Evolutionary conservation across 1,140 invertebrate genomes (phyloP).

Genomic region (Xylocopa sonorina): DNA sequence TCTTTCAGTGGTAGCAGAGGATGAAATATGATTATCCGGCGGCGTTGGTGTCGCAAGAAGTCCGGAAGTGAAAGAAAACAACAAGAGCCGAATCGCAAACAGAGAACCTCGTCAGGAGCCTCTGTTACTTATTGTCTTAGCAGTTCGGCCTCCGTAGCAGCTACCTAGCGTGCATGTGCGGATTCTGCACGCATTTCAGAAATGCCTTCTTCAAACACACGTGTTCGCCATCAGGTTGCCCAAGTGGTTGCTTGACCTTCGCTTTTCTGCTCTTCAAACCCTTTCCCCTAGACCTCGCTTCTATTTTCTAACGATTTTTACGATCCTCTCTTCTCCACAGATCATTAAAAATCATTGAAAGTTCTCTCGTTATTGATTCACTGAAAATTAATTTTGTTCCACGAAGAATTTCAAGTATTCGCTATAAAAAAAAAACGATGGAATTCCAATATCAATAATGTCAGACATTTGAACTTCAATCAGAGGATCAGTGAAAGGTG

Average conservation of each 20-base stretch:
- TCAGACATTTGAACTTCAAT: too few species aligned
- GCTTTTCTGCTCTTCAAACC: background rate
- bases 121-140: conserved; percentile 8
- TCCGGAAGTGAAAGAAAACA: conserved; percentile 29
- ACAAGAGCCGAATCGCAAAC: background rate
- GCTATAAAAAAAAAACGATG: too few species aligned
- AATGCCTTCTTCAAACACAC: conserved; percentile 29
- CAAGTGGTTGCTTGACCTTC: conserved; percentile 27
- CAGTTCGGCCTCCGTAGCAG: background rate
- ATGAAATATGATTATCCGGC: background rate
- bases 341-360: too few species aligned
- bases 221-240: conserved; percentile 32
- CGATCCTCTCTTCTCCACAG: background rate
- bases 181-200: conserved; percentile 27
- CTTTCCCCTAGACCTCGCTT: background rate
- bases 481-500: too few species aligned
- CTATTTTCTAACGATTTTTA: background rate
- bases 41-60: background rate
- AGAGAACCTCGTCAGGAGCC: background rate
- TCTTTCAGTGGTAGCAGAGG: background rate
- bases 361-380: background rate
- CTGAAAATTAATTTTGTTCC: background rate
- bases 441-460: too few species aligned
- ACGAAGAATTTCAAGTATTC: too few species aligned
- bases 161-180: background rate